Evolutionary conservation across 2,888 invertebrate species (phyloP).

Genomic region (Bombylius major): DNA sequence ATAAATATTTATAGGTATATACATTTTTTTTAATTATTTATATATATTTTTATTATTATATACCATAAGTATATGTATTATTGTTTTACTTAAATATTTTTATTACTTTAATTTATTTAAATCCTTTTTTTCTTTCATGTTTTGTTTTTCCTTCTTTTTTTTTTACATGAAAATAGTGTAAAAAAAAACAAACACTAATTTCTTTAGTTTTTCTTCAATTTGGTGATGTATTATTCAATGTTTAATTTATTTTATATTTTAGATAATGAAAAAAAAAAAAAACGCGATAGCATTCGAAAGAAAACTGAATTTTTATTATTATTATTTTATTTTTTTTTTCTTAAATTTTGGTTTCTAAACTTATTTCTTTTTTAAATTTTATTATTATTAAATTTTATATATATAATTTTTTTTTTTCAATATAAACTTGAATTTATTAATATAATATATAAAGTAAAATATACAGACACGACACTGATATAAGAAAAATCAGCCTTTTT

Average conservation of each 20-base stretch:
- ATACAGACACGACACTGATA: slow-evolving; percentile 15
- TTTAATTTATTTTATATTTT: neutral
- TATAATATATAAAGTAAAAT: slow-evolving; percentile 1
- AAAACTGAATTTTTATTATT: neutral
- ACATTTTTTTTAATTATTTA: too few relatives aligned
- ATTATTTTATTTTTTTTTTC: neutral
- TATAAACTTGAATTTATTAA: neutral
- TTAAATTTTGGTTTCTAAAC: neutral
- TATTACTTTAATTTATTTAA: slow-evolving; percentile 3
- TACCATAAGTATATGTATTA: neutral
- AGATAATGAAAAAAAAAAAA: too few relatives aligned
- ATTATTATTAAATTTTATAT: too few relatives aligned
- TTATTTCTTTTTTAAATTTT: too few relatives aligned
- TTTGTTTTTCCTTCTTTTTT: slow-evolving; percentile 2
- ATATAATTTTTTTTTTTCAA: neutral
- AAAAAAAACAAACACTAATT: slow-evolving; percentile 34
- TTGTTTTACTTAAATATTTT: slow-evolving; percentile 7
- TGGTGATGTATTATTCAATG: neutral
- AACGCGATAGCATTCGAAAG: too few relatives aligned
- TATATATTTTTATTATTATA: too few relatives aligned
- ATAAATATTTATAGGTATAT: too few relatives aligned
- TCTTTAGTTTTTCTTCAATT: slow-evolving; percentile 23
- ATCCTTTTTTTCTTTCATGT: neutral
- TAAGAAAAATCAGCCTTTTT: slow-evolving; percentile 16
- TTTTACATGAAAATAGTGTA: slow-evolving; percentile 15